Percentiles rank a stretch among this genome's conserved stretches.
Evolutionary conservation across 2,113 vertebrate species (phyloP).

Genomic region (Psilopsiagon aurifrons): DNA sequence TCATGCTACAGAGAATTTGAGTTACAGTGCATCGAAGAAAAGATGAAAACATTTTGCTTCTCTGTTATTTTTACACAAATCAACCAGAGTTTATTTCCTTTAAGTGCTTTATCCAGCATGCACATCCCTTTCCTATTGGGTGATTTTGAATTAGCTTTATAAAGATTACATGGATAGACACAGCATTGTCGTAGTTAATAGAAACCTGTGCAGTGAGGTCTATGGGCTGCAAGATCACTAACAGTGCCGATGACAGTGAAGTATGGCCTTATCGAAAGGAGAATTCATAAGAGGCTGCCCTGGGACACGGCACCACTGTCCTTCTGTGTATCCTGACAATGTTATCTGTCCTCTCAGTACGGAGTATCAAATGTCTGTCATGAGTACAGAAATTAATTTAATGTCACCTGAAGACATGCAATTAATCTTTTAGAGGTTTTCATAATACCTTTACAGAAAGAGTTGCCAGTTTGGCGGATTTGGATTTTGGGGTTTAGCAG

Average conservation of each 20-base stretch:
- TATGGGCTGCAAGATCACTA: slow-evolving; percentile 72
- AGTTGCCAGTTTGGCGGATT: slow-evolving; percentile 95
- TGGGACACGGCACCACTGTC: slow-evolving; percentile 87
- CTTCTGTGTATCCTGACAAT: slow-evolving; percentile 88
- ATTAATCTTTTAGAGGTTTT: slow-evolving; percentile 94
- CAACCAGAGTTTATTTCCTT: slow-evolving; percentile 21
- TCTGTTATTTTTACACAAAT: slow-evolving; percentile 35
- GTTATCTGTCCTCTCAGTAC: slow-evolving; percentile 90
- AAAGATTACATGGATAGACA: slow-evolving; percentile 78
- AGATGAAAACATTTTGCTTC: background rate
- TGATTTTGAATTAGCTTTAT: slow-evolving; percentile 56
- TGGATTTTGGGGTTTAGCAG: slow-evolving; percentile 95
- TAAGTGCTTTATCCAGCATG: background rate
- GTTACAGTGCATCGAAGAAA: background rate
- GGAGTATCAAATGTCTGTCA: slow-evolving; percentile 88
- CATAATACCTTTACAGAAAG: slow-evolving; percentile 98
- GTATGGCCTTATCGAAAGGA: slow-evolving; percentile 76
- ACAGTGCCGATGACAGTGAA: slow-evolving; percentile 77
- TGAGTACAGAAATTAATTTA: slow-evolving; percentile 90
- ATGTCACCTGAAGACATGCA: slow-evolving; percentile 93
- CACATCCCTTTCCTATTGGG: slow-evolving; percentile 23
- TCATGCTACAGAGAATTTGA: background rate
- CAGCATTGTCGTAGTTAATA: slow-evolving; percentile 83
- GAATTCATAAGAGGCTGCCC: slow-evolving; percentile 83
- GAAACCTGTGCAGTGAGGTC: slow-evolving; percentile 83